A percentile compares a stretch with the other conserved stretches of the same genome.
These are phyloP conservation scores for Diplodus sargus DNA, from an alignment of 2,797 vertebrate genomes.

Conservation along the genomic window DNA sequence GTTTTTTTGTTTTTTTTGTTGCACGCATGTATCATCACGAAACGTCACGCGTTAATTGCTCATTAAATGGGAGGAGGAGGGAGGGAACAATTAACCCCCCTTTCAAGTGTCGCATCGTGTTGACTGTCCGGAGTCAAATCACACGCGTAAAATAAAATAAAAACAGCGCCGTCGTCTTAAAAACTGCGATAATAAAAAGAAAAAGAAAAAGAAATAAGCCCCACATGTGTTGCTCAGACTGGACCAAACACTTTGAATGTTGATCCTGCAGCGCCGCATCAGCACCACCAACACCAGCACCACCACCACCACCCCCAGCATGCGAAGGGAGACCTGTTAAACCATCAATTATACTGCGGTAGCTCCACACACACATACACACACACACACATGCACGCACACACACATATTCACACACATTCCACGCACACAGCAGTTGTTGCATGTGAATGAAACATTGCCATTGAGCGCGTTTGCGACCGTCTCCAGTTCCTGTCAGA, in stretches of 20 bases:
- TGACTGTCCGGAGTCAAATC: conserved; percentile 48
- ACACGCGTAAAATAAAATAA: neutral
- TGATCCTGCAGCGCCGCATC: conserved; percentile 55
- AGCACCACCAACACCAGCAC: conserved; percentile 52
- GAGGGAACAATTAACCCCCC: conserved; percentile 54
- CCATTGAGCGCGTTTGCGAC: conserved; percentile 23
- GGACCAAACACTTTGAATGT: conserved; percentile 49
- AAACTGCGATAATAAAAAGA: neutral
- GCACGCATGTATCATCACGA: neutral
- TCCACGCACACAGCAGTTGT: conserved; percentile 70
- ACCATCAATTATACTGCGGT: conserved; percentile 76
- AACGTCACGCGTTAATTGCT: conserved; percentile 50
- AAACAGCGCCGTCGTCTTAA: conserved; percentile 1
- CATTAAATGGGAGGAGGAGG: conserved; percentile 36
- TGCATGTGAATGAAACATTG: conserved; percentile 78
- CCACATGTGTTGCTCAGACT: conserved; percentile 39
- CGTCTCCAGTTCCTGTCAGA: neutral
- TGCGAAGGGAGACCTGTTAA: conserved; percentile 77
- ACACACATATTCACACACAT: neutral
- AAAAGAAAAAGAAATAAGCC: too few relatives aligned
- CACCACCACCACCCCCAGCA: conserved; percentile 44
- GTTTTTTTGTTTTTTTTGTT: too few relatives aligned
- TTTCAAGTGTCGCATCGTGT: conserved; percentile 71
- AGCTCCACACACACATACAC: neutral
- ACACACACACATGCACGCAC: neutral